Conservation (phyloP, 2,797 vertebrate genomes). For the Platyrinchus mystaceus region DNA sequence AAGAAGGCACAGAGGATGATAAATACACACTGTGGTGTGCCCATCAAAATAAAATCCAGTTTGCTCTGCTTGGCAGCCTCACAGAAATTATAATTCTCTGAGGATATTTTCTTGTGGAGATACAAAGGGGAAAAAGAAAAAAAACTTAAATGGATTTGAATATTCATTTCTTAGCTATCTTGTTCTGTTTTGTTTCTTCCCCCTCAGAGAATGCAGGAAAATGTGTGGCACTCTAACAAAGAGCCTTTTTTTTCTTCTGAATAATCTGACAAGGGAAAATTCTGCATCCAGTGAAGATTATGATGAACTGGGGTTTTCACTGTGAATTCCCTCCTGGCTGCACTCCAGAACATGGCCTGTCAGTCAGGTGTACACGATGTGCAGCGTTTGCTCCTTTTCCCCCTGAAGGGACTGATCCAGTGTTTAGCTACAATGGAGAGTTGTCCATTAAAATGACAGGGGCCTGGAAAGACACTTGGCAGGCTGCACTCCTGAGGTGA, state of each 20-base stretch:
- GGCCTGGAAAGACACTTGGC: not conserved
- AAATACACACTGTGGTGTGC: not conserved
- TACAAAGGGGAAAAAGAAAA: not conserved
- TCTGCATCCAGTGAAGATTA: not conserved
- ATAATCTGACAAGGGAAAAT: not conserved
- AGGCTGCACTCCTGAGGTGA: not conserved
- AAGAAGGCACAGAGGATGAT: not conserved
- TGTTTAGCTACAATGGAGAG: not conserved
- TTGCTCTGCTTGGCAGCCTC: slow-evolving; percentile 17
- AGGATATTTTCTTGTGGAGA: not conserved
- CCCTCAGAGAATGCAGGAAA: not conserved
- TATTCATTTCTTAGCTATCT: slow-evolving; percentile 11
- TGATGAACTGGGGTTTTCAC: not conserved
- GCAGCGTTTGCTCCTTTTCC: not conserved
- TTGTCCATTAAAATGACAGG: slow-evolving; percentile 16
- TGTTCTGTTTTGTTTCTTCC: not conserved
- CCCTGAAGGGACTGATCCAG: not conserved
- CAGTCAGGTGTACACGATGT: not conserved
- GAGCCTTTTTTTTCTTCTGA: not conserved
- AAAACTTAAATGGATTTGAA: not conserved
- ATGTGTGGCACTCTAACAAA: not conserved
- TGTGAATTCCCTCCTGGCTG: not conserved
- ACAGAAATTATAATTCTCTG: not conserved
- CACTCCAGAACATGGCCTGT: not conserved
- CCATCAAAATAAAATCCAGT: not conserved